Conservation (phyloP, 2,888 invertebrate genomes). For the Melanchra persicariae region DNA sequence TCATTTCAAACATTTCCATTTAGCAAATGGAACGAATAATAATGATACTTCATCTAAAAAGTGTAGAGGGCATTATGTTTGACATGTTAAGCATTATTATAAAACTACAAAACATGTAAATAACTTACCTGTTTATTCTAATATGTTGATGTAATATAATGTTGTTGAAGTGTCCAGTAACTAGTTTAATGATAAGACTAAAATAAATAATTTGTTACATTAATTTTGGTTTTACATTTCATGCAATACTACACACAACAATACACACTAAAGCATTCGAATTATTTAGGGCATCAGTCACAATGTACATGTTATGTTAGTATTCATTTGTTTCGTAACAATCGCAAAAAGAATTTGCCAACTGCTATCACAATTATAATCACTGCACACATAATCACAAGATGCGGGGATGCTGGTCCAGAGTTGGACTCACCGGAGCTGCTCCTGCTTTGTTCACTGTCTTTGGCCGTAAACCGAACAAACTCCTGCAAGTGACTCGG, state of each 20-base stretch:
- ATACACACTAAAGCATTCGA: conserved; percentile 69
- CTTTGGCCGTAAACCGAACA: conserved; percentile 91
- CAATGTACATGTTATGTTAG: conserved; percentile 66
- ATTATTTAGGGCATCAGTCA: conserved; percentile 70
- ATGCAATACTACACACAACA: conserved; percentile 79
- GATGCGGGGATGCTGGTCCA: conserved; percentile 86
- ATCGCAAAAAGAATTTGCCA: conserved; percentile 83
- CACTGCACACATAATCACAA: conserved; percentile 88
- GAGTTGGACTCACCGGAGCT: conserved; percentile 86
- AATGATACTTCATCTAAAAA: conserved; percentile 33
- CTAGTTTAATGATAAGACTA: conserved; percentile 55
- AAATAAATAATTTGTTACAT: conserved; percentile 55
- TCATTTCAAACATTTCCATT: conserved; percentile 69
- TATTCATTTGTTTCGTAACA: conserved; percentile 82
- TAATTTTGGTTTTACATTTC: conserved; percentile 67
- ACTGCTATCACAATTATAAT: conserved; percentile 86
- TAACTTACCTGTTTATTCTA: conserved; percentile 72
- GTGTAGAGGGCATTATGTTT: conserved; percentile 29
- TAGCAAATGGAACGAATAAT: conserved; percentile 64
- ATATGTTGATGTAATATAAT: conserved; percentile 34
- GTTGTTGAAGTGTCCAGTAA: conserved; percentile 45
- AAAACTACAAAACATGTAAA: conserved; percentile 37
- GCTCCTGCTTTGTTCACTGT: conserved; percentile 90
- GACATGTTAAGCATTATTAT: conserved; percentile 52
- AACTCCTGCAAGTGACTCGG: conserved; percentile 96